Conservation (phyloP, 2,797 vertebrate genomes). For the Furcifer pardalis region DNA sequence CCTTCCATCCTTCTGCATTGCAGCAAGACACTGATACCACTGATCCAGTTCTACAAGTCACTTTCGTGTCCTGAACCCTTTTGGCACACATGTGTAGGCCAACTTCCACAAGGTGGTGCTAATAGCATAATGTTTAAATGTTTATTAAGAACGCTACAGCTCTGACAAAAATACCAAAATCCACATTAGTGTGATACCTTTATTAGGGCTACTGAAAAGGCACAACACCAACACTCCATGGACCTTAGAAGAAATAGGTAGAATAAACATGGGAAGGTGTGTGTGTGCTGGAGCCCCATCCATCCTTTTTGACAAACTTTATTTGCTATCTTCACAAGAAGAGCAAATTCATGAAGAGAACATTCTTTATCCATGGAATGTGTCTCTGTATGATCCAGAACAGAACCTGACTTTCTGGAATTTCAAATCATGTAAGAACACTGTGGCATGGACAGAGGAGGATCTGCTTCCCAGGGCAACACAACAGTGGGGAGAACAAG, state of each 20-base stretch:
- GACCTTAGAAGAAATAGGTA: neutral
- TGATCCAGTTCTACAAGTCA: too few relatives aligned
- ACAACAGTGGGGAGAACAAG: neutral
- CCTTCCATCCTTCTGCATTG: too few relatives aligned
- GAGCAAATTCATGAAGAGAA: neutral
- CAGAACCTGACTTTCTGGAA: too few relatives aligned
- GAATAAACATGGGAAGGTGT: neutral
- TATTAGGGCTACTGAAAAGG: neutral
- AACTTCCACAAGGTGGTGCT: slow-evolving; percentile 31
- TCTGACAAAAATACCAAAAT: neutral
- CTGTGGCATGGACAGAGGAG: neutral
- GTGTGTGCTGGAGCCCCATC: neutral
- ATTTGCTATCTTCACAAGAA: neutral
- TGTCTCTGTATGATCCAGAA: too few relatives aligned
- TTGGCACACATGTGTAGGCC: neutral
- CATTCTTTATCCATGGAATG: too few relatives aligned
- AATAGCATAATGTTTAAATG: neutral
- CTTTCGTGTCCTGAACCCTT: too few relatives aligned
- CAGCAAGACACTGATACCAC: too few relatives aligned
- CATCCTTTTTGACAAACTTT: neutral
- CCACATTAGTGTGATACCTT: neutral
- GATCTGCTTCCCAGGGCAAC: neutral
- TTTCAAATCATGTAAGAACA: too few relatives aligned
- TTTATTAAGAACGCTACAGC: neutral
- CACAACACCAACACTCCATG: neutral